Base-by-base conservation (phyloP, 1,140 invertebrate genomes). In the Cydia fagiglandana region DNA sequence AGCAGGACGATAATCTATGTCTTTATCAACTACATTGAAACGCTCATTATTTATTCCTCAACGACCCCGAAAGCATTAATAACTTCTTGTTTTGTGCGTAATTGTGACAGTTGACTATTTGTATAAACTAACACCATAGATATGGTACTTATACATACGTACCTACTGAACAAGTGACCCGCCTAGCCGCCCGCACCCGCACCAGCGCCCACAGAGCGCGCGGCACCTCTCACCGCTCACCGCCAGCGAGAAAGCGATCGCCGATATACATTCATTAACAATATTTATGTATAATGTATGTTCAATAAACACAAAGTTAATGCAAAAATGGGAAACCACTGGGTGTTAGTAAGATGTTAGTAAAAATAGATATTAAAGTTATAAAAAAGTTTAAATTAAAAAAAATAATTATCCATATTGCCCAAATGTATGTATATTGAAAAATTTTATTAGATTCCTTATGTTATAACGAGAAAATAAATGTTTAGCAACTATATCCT, bases 81-180 rank as follows among this genome's bases (percentile, higher is more conserved):
- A 80, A 80, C 80, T 80, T 79, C 77, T 79, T 82, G 80, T 83
- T 86, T 86, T 90, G 86, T 88, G 89, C 83, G 88, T 84, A 84
- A 83, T 80, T 83, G 81, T 83, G 84, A 89, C 85, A 87, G 85
- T 81, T 70, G 38, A 34, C 66, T 70, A 70, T 70, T 70, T 34
- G 34, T 70, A 70, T 70, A 17, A 45, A 70, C 66, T 70, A 70
- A 70, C 10, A 34, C 17, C 30, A 41, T 38, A 41, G 34, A 61
- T 24, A 61, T 61, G 56, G 56, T n/a, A 61, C 53, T 56, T 56
- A 56, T 17, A 56, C 56, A 61, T 24, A 61, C 56, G 56, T 61
- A 61, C 24, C 24, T 24, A 24, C 20, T 61, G 53, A 61, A 61
- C 20, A 61, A 61, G 20, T 61, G 20, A 12, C 20, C 56, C 17